A percentile compares a stretch with the other conserved stretches of the same genome.
phyloP scores from a whole-genome alignment of 2,113 vertebrate species.

The Corythornis madagascariensis region DNA sequence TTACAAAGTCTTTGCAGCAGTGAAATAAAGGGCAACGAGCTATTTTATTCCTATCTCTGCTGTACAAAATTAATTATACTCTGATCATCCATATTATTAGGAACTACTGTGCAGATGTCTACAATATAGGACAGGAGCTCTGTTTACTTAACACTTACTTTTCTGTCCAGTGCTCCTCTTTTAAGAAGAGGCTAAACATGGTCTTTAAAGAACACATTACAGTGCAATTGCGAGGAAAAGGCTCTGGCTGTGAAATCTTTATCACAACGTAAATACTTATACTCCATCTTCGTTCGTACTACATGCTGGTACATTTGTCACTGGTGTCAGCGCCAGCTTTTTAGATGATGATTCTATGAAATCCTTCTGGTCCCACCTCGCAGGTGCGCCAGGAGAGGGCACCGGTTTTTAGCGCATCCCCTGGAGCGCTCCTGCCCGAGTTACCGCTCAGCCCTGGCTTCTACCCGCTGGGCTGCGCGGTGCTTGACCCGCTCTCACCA shows the following conservation, averaged over 20 bases:
- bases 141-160: background rate
- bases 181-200: background rate
- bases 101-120: background rate
- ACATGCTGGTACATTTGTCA: background rate
- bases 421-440: fast-evolving
- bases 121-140: background rate
- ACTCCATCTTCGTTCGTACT: background rate
- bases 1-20: background rate
- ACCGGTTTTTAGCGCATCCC: background rate
- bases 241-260: background rate
- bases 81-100: background rate
- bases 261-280: background rate
- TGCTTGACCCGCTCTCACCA: fast-evolving
- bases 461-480: background rate
- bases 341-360: background rate
- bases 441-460: fast-evolving
- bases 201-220: background rate
- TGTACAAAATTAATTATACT: background rate
- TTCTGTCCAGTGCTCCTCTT: background rate
- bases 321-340: background rate
- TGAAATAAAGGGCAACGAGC: background rate
- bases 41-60: background rate
- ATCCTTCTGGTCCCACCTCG: background rate
- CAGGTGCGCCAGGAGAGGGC: background rate
- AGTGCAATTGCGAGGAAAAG: background rate